These are phyloP conservation scores for Gambusia holbrooki DNA, from an alignment of 2,113 vertebrate species.

Conservation along the genomic window DNA sequence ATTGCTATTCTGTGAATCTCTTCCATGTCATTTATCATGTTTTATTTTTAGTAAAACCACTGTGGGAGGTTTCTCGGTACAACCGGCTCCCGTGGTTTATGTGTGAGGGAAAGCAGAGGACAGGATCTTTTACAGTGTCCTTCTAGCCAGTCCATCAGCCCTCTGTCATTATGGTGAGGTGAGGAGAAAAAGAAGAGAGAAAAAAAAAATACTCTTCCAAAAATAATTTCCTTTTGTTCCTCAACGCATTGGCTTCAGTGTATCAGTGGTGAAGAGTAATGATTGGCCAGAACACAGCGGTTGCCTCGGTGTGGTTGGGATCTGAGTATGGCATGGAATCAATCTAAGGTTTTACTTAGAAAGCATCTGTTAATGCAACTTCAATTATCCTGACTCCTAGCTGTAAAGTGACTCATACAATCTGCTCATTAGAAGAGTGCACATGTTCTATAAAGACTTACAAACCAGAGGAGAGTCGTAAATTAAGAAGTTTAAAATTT, in stretches of 20 bases:
- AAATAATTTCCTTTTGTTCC: conserved; percentile 62
- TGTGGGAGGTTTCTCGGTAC: conserved; percentile 33
- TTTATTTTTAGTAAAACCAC: conserved; percentile 61
- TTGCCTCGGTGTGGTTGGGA: conserved; percentile 47
- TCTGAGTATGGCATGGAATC: conserved; percentile 57
- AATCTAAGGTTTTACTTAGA: conserved; percentile 64
- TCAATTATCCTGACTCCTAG: conserved; percentile 25
- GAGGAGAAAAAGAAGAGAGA: conserved; percentile 36
- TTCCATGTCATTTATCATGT: conserved; percentile 45
- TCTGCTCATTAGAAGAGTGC: conserved; percentile 14
- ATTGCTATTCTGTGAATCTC: conserved; percentile 37
- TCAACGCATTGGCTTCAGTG: conserved; percentile 50
- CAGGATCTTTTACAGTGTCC: conserved; percentile 37
- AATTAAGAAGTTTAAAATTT: too few relatives aligned
- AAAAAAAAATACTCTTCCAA: conserved; percentile 44
- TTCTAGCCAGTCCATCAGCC: conserved; percentile 48
- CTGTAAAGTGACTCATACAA: conserved; percentile 51
- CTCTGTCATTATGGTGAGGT: conserved; percentile 69
- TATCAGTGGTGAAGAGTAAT: conserved; percentile 22
- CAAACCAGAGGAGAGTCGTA: too few relatives aligned
- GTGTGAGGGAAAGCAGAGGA: conserved; percentile 57
- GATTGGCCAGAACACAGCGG: conserved; percentile 60
- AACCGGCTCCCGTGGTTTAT: conserved; percentile 45
- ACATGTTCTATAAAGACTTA: not conserved
- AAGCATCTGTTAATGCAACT: conserved; percentile 65